Evolutionary conservation across 2,888 invertebrate species (phyloP), one percentile per base, ranked within the genome.

Genomic region (Laspeyria flexula): DNA sequence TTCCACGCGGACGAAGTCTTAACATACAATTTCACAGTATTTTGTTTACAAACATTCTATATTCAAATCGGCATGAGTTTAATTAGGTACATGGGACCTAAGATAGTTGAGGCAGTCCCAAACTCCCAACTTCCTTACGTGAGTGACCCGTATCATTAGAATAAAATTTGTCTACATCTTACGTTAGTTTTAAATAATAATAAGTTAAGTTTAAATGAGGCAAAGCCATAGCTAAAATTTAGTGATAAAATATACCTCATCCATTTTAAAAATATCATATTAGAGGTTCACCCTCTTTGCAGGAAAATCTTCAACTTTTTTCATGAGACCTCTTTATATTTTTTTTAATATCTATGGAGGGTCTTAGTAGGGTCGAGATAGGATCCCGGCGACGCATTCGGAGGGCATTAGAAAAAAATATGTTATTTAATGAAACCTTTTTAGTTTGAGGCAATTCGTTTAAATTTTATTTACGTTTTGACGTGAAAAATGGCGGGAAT

Each of bases 271-370:
- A 52, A 10, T 16, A 44, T 46, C 42, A 6, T 37, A n/a, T 3
- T 13, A 0, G 25, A 6, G 1, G 3, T 13, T 25, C 9, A 27
- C 53, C 50, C 5, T 13, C 55, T 38, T 10, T 47, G 11, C 57
- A 66, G 71, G 73, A 79, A 77, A 83, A 79, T 76, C 77, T 75
- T 76, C 71, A 78, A 83, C 58, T 71, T 71, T 81, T 81, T 77
- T 75, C 60, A 57, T 71, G 76, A 81, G 83, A 77, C 82, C 80
- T 83, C 81, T 85, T 86, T 83, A 86, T 79, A 83, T 76, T 80
- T 81, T 82, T 85, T 85, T 86, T 87, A 85, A 86, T 85, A 85
- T 85, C 68, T 72, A 62, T 69, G 73, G 65, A 73, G 67, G 65
- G 72, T 71, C 69, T 72, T 68, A 71, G 71, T 75, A 83, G 83